These are phyloP conservation scores for Drosophila paramelanica DNA, from an alignment of 2,888 invertebrate species.

Conservation along the genomic window DNA sequence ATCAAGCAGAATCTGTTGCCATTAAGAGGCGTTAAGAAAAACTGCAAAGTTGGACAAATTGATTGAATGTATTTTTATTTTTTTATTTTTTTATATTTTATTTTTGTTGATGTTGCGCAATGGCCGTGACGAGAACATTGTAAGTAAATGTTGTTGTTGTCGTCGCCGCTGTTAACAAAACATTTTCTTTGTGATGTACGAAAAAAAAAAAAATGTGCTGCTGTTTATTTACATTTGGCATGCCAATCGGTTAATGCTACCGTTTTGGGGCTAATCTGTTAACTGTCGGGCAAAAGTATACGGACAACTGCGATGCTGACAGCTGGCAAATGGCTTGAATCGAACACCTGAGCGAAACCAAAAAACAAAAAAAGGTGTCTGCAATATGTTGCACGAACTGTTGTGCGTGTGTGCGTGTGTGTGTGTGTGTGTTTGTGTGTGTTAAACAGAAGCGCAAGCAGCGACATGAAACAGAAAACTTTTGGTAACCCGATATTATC, in stretches of 20 bases:
- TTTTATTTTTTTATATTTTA: slow-evolving; percentile 1
- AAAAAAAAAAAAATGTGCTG: background rate
- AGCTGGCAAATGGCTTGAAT: slow-evolving; percentile 29
- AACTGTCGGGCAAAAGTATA: slow-evolving; percentile 20
- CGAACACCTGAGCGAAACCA: slow-evolving; percentile 5
- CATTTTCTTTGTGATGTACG: slow-evolving; percentile 17
- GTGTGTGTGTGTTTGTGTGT: slow-evolving; percentile 8
- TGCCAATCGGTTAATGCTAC: slow-evolving; percentile 25
- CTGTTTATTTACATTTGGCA: slow-evolving; percentile 48
- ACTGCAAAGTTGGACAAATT: slow-evolving; percentile 44
- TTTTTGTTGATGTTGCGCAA: slow-evolving; percentile 31
- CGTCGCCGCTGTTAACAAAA: slow-evolving; percentile 17
- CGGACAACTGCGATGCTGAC: slow-evolving; percentile 15
- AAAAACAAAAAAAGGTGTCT: slow-evolving; percentile 25
- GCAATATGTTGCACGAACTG: slow-evolving; percentile 33
- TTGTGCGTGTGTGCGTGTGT: background rate
- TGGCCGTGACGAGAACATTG: slow-evolving; percentile 32
- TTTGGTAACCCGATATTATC: slow-evolving; percentile 49
- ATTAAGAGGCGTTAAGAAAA: slow-evolving; percentile 13
- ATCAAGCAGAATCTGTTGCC: slow-evolving; percentile 21
- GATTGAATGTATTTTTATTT: slow-evolving; percentile 34
- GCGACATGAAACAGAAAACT: slow-evolving; percentile 49
- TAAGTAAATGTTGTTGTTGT: slow-evolving; percentile 11
- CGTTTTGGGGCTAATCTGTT: slow-evolving; percentile 24
- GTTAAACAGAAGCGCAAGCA: slow-evolving; percentile 47